These are phyloP conservation scores for Silurus asotus DNA, from an alignment of 2,113 vertebrate genomes.

Conservation along the genomic window DNA sequence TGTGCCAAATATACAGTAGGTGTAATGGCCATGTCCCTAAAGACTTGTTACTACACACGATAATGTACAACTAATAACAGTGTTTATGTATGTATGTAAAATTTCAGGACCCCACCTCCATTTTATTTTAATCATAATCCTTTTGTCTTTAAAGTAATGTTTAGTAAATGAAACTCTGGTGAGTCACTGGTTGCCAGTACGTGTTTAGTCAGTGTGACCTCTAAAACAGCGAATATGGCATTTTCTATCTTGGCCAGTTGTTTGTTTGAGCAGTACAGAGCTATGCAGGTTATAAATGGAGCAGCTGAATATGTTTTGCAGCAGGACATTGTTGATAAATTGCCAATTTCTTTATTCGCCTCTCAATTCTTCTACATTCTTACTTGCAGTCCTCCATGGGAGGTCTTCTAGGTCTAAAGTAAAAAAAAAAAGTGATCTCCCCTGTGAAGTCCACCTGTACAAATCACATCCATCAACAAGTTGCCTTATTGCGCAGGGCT, in stretches of 20 bases:
- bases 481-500: constrained; percentile 35
- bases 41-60: background rate
- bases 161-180: background rate
- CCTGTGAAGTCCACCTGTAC: constrained; percentile 42
- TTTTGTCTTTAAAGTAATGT: background rate
- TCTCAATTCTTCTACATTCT: constrained; percentile 21
- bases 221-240: constrained; percentile 1
- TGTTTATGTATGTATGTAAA: background rate
- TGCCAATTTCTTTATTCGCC: constrained; percentile 12
- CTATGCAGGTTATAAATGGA: constrained; percentile 45
- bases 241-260: constrained; percentile 39
- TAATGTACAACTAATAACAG: no score
- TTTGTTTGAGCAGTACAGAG: constrained; percentile 55
- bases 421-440: constrained; percentile 26
- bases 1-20: no score
- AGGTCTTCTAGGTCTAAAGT: constrained; percentile 38
- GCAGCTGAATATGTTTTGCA: constrained; percentile 17
- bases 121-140: background rate
- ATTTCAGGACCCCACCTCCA: background rate
- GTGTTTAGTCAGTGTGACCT: constrained; percentile 20
- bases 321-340: constrained; percentile 38
- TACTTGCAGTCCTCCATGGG: constrained; percentile 37
- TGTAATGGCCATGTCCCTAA: background rate
- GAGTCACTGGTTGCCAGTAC: background rate
- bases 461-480: constrained; percentile 49